Evolutionary conservation across 2,113 vertebrate genomes (phyloP), one percentile per base, ranked within the genome.

Genomic region (Turdus rufiventris): DNA sequence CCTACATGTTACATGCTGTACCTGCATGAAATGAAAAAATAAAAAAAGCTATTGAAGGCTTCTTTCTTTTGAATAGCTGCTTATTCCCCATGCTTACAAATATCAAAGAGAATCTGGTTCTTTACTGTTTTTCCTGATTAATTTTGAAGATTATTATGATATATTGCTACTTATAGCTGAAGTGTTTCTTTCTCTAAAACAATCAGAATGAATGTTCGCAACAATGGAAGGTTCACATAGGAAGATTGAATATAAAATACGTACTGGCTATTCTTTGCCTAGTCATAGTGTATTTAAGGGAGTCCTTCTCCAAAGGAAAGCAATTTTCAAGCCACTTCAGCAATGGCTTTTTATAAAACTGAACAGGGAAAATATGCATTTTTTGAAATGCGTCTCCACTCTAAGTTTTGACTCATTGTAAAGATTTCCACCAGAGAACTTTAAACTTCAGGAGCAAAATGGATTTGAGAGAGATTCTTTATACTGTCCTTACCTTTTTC

Each of bases 1-100:
- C 38, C 17, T 56, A 4, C 1, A 1, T 0, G 1, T 81, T 57
- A 18, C 4, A 2, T 19, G 25, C 74, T 51, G 50, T 65, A n/a
- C 74, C n/a, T 65, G 53, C 19, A 16, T 0, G 3, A 6, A 34
- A 34, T n/a, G n/a, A 28, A 29, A 88, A 58, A 26, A 87, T 53
- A 34, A 58, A 34, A 85, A 60, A 34, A 4, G 25, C 16, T 42
- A 2, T 13, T 60, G 50, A 77, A 34, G 34, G 18, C 53, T 81
- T 40, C 26, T 40, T 58, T 10, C 21, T 92, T 76, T 75, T 34
- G 9, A 84, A 33, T 18, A 77, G 65, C 53, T 80, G 29, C 63
- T 72, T 8, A 12, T 67, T 77, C 8, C n/a, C 26, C 12, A 3
- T 33, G 14, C 34, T 86, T 72, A 29, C 5, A 74, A 85, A 34